phyloP scores from a whole-genome alignment of 1,140 invertebrate genomes.

The Rhopalosiphum padi region DNA sequence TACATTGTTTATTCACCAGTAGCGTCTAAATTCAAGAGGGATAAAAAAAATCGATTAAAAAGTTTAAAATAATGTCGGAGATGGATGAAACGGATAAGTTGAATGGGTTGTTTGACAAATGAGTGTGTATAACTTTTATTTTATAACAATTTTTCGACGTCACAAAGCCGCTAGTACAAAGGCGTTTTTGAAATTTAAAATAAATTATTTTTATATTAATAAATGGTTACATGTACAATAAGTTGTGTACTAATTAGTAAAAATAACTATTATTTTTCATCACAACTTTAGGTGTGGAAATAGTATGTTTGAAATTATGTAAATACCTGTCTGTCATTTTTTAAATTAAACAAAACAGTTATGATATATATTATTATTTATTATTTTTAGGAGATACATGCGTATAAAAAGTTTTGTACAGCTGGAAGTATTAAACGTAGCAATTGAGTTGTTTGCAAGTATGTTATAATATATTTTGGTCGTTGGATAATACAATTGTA shows the following conservation, averaged over 20 bases:
- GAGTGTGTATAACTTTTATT: slow-evolving; percentile 9
- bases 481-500: neutral
- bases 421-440: neutral
- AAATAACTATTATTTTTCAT: slow-evolving; percentile 26
- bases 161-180: neutral
- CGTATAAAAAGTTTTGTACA: neutral
- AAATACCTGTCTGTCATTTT: neutral
- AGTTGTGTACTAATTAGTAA: neutral
- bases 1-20: neutral
- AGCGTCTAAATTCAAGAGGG: neutral
- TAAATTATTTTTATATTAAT: slow-evolving; percentile 34
- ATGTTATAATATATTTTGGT: slow-evolving; percentile 18
- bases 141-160: slow-evolving; percentile 1
- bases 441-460: neutral
- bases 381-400: neutral
- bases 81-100: slow-evolving; percentile 19
- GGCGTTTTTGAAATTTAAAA: neutral
- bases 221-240: neutral
- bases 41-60: neutral
- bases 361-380: neutral
- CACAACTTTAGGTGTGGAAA: neutral
- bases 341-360: neutral
- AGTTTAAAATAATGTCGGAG: neutral
- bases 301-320: neutral
- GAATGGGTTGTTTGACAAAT: slow-evolving; percentile 21